A percentile compares a stretch with the other conserved stretches of the same genome.
These are phyloP conservation scores for Amphiduros pacificus DNA, from an alignment of 2,888 invertebrate species.

Conservation along the genomic window DNA sequence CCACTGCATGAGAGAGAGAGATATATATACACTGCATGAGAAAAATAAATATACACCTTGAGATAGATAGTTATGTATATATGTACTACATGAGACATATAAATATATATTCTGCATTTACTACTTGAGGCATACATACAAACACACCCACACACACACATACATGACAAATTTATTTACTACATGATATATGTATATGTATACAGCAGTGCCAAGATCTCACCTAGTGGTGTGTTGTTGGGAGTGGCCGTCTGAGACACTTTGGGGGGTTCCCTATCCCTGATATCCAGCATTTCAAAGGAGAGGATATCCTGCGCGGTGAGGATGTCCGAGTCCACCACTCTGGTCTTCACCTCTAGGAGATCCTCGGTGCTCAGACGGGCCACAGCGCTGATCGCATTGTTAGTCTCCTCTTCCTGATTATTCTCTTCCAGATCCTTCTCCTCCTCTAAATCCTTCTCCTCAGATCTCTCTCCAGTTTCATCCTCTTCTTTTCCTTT, in stretches of 20 bases:
- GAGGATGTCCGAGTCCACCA: constrained; percentile 4
- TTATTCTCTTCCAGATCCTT: neutral
- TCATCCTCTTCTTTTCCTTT: neutral
- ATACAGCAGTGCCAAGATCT: no score
- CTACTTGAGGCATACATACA: no score
- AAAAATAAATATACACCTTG: no score
- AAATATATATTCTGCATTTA: no score
- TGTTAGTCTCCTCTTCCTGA: neutral
- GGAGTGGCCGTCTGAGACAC: constrained; percentile 52
- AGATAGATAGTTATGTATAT: no score
- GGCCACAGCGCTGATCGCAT: neutral
- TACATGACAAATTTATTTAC: no score
- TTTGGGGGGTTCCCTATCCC: constrained; percentile 27
- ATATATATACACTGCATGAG: no score
- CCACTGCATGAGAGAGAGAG: no score
- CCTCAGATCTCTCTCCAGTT: neutral
- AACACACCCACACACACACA: no score
- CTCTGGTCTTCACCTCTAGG: constrained; percentile 8
- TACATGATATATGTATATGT: no score
- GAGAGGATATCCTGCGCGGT: constrained; percentile 31
- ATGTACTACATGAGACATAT: no score
- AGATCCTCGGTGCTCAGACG: neutral
- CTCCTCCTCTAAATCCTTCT: neutral
- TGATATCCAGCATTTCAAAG: constrained; percentile 34
- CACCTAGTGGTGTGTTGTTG: constrained; percentile 53